These are phyloP conservation scores for Campoplex capitator DNA, from an alignment of 2,888 invertebrate genomes.

Conservation along the genomic window DNA sequence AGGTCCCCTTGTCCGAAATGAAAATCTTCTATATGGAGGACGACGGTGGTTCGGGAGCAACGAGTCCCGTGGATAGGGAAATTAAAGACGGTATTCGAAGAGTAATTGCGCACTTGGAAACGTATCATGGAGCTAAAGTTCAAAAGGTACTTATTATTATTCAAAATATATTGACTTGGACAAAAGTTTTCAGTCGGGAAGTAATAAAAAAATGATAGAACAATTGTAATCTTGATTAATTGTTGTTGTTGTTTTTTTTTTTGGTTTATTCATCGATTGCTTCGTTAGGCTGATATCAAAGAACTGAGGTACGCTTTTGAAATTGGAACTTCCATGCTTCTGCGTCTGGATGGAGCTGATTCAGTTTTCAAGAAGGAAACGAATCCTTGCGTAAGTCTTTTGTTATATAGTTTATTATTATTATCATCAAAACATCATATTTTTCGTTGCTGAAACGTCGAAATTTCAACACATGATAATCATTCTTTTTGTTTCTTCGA, in stretches of 20 bases:
- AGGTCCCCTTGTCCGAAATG: constrained; percentile 88
- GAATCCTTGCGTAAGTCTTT: constrained; percentile 82
- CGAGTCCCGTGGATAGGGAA: constrained; percentile 87
- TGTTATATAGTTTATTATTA: not conserved
- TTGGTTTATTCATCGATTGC: too few relatives aligned
- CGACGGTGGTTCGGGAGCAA: constrained; percentile 89
- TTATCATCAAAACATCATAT: not conserved
- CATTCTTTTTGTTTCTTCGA: too few relatives aligned
- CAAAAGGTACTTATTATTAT: constrained; percentile 85
- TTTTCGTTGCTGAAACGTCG: too few relatives aligned
- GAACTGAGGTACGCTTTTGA: constrained; percentile 89
- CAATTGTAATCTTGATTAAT: too few relatives aligned
- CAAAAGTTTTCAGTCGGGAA: not conserved
- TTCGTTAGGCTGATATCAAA: constrained; percentile 86
- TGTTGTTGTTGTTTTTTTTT: too few relatives aligned
- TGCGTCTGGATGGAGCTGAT: constrained; percentile 88
- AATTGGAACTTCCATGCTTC: constrained; percentile 87
- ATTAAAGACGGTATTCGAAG: constrained; percentile 87
- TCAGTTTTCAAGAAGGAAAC: constrained; percentile 89
- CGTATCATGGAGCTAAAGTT: constrained; percentile 86
- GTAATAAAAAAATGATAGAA: too few relatives aligned
- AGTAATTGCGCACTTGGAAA: constrained; percentile 86
- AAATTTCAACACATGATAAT: too few relatives aligned
- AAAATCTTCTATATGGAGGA: constrained; percentile 93
- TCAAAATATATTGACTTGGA: constrained; percentile 64